Evolutionary conservation across 2,797 vertebrate genomes (phyloP), one percentile per base, ranked within the genome.

Genomic region (Myotis myotis): DNA sequence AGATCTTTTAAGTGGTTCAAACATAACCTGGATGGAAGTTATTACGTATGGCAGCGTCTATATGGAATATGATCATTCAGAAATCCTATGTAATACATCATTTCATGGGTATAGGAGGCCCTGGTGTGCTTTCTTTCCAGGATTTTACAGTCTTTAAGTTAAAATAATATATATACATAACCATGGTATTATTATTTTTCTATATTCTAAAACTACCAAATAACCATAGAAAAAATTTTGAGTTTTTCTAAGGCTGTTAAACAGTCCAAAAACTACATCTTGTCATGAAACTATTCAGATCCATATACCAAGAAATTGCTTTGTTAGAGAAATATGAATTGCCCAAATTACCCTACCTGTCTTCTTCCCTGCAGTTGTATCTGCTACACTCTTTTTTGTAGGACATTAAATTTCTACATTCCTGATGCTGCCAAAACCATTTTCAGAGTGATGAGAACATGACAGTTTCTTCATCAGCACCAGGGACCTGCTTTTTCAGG

Each of bases 211-310:
- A 92, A 49, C 62, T 81, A 93, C 55, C 64, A 22, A 78, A 71
- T 83, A 17, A 60, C 25, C 22, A 19, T 62, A 70, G 36, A 51
- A 95, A 87, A 60, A 0, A 20, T 55, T 85, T 74, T 33, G 12
- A 13, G 60, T 53, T 71, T 85, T 94, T 81, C 68, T 51, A 72
- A 22, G 41, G 30, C 49, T 85, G 49, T 82, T 93, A 38, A 74
- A 71, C n/a, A 83, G 66, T 87, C 83, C 57, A 25, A 79, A 97
- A 79, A 53, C 23, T 49, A 62, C 78, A 87, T 82, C 22, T 74
- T 71, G 38, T 51, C 16, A 87, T 90, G 76, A 92, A 92, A 95
- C 81, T 53, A 90, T 53, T 90, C 85, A 81, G 20, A 53, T 90
- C 72, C 16, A 17, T 57, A 62, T 41, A 55, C 72, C 72, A 74